Evolutionary conservation across 2,888 invertebrate genomes (phyloP).

Genomic region (Laothoe populi): DNA sequence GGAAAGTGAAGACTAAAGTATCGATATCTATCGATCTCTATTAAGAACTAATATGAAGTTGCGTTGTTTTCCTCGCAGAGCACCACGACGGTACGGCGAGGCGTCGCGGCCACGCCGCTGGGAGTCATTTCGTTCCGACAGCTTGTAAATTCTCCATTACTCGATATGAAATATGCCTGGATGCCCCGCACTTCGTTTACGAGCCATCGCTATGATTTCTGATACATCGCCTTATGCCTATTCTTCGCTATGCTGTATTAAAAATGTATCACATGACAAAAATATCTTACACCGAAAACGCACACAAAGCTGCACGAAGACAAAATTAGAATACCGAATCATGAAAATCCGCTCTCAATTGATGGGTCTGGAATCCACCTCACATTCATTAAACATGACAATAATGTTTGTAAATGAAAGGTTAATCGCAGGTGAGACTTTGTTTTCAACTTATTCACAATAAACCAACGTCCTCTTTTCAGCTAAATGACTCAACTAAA

Average conservation of each 20-base stretch:
- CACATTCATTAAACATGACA: slow-evolving; percentile 25
- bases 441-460: slow-evolving; percentile 44
- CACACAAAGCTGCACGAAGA: slow-evolving; percentile 10
- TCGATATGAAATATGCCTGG: slow-evolving; percentile 82
- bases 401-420: slow-evolving; percentile 39
- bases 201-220: slow-evolving; percentile 60
- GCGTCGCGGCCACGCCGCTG: slow-evolving; percentile 71
- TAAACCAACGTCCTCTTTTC: slow-evolving; percentile 57
- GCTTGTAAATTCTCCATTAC: slow-evolving; percentile 85
- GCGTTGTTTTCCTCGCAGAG: slow-evolving; percentile 46
- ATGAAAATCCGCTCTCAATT: slow-evolving; percentile 20
- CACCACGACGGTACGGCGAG: slow-evolving; percentile 47
- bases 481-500: slow-evolving; percentile 60
- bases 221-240: slow-evolving; percentile 53
- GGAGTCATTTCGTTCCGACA: slow-evolving; percentile 83
- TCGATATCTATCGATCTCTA: background rate
- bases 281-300: slow-evolving; percentile 8
- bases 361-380: slow-evolving; percentile 18
- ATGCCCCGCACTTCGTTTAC: slow-evolving; percentile 65
- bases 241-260: slow-evolving; percentile 31
- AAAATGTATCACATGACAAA: slow-evolving; percentile 23
- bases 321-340: slow-evolving; percentile 26
- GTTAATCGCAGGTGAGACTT: slow-evolving; percentile 46
- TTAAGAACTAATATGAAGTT: slow-evolving; percentile 32
- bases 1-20: background rate